These are phyloP conservation scores for Mungos mungo DNA, from an alignment of 2,113 vertebrate species.

Conservation along the genomic window DNA sequence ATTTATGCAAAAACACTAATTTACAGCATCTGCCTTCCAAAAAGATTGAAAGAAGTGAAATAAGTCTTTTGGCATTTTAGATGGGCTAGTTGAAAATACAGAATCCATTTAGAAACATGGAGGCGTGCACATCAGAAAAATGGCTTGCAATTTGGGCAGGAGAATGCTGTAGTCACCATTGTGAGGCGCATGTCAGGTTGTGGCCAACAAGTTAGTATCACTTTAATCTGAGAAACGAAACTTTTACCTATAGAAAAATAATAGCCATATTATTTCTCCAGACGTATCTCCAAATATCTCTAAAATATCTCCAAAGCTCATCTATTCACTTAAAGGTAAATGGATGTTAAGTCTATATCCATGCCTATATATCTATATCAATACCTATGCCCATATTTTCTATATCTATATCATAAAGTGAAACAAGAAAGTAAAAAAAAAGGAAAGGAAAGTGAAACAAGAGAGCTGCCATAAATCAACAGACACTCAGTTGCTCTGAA, in stretches of 20 bases:
- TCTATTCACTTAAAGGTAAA: background rate
- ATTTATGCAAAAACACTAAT: background rate
- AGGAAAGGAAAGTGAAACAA: background rate
- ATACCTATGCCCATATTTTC: background rate
- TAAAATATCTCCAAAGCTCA: background rate
- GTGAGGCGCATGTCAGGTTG: background rate
- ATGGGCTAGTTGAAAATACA: background rate
- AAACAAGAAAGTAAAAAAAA: background rate
- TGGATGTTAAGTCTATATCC: background rate
- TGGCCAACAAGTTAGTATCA: background rate
- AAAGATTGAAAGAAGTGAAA: background rate
- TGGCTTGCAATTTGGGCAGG: background rate
- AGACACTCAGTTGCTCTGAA: background rate
- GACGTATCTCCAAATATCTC: background rate
- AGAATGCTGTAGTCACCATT: background rate
- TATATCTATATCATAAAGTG: background rate
- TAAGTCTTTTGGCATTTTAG: background rate
- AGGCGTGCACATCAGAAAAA: background rate
- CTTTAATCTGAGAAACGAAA: background rate
- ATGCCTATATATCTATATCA: background rate
- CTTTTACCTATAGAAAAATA: background rate
- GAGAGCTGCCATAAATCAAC: background rate
- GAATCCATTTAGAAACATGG: background rate
- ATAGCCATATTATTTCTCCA: background rate
- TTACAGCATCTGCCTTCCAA: background rate